Conservation (phyloP, 2,888 invertebrate species). For the Agonum fuliginosum region DNA sequence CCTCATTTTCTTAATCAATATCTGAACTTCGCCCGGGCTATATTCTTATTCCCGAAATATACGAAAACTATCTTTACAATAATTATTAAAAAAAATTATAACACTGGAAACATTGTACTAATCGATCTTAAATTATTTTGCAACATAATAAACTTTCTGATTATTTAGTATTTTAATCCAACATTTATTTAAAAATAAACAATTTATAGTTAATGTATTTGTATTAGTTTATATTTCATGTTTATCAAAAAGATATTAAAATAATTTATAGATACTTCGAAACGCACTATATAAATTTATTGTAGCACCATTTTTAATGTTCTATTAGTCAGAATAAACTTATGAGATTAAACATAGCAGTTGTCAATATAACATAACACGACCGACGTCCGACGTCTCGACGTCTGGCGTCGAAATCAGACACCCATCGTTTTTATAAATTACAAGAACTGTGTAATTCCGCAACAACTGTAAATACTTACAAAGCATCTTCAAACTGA, state of each 20-base stretch:
- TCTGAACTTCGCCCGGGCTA: constrained; percentile 10
- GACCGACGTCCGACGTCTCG: constrained; percentile 39
- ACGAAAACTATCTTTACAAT: not conserved
- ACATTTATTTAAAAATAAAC: not conserved
- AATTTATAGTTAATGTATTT: not conserved
- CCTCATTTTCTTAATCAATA: constrained; percentile 54
- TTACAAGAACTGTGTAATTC: not conserved
- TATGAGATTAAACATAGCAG: constrained; percentile 35
- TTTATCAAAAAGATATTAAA: not conserved
- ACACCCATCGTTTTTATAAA: constrained; percentile 9
- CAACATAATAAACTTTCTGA: not conserved
- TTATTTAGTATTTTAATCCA: not conserved
- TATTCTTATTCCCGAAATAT: not conserved
- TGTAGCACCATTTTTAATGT: not conserved
- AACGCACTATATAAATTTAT: not conserved
- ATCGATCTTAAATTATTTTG: not conserved
- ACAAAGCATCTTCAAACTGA: constrained; percentile 47
- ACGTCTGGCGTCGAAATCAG: constrained; percentile 33
- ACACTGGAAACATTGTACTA: too few species aligned
- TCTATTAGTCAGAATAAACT: constrained; percentile 13
- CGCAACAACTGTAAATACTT: constrained; percentile 18
- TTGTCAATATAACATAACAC: constrained; percentile 26
- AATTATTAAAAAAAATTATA: constrained; percentile 9
- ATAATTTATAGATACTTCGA: constrained; percentile 11
- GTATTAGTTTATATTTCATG: not conserved